These are phyloP conservation scores for Pseudotriccus pelzelni DNA, from an alignment of 2,797 vertebrate species.

Conservation along the genomic window DNA sequence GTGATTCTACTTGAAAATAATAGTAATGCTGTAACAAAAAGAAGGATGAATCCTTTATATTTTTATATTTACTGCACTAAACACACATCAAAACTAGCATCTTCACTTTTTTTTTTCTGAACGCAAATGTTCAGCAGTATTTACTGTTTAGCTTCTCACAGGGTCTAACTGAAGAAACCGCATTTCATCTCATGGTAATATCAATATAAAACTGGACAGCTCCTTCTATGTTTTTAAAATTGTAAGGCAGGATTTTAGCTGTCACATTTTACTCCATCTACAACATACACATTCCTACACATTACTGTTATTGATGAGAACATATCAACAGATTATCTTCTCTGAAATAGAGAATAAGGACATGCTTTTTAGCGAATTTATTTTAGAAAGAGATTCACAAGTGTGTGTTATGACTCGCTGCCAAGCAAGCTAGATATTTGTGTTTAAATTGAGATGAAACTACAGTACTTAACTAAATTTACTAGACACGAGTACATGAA, in stretches of 20 bases:
- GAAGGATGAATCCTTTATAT: neutral
- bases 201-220: neutral
- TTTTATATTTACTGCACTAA: neutral
- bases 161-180: neutral
- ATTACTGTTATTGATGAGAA: neutral
- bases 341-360: neutral
- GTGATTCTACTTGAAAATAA: neutral
- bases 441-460: slow-evolving; percentile 17
- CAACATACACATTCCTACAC: neutral
- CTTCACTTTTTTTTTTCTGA: neutral
- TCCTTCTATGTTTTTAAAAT: neutral
- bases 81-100: neutral
- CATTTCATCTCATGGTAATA: neutral
- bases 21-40: neutral
- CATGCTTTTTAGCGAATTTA: neutral
- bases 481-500: slow-evolving; percentile 45
- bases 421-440: neutral
- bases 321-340: neutral
- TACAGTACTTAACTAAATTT: slow-evolving; percentile 49
- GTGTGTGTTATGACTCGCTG: neutral
- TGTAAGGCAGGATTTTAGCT: neutral
- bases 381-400: neutral
- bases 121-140: neutral
- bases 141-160: neutral
- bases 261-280: neutral